phyloP scores from a whole-genome alignment of 2,113 vertebrate genomes.

The Eurypyga helias region DNA sequence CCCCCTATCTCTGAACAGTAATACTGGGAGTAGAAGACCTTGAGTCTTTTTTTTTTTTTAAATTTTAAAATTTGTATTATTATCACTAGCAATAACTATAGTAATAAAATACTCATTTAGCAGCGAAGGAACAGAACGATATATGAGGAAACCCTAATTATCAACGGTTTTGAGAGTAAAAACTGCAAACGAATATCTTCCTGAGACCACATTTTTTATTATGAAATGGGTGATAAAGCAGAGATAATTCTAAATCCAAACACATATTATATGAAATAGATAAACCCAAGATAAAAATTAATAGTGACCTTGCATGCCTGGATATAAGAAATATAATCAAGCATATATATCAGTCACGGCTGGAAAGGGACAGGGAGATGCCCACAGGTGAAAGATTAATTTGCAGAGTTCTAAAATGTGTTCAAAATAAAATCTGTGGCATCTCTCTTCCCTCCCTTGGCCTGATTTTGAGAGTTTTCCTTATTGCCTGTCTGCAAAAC shows the following conservation, averaged over 20 bases:
- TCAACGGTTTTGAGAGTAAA: conserved; percentile 47
- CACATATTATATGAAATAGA: conserved; percentile 36
- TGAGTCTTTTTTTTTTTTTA: not conserved
- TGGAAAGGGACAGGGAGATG: conserved; percentile 3
- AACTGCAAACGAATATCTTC: conserved; percentile 60
- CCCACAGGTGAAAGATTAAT: conserved; percentile 44
- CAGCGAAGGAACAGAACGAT: not conserved
- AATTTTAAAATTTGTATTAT: conserved; percentile 29
- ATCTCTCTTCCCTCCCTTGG: not conserved
- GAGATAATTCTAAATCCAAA: conserved; percentile 60
- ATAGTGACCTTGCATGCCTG: conserved; percentile 40
- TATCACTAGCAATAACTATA: conserved; percentile 45
- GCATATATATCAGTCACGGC: not conserved
- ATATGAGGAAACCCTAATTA: conserved; percentile 62
- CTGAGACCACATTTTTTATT: conserved; percentile 48
- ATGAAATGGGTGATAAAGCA: conserved; percentile 63
- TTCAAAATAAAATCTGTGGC: conserved; percentile 23
- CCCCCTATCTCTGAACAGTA: not conserved
- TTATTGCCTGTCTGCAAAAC: not conserved
- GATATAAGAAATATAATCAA: conserved; percentile 40
- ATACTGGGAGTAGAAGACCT: not conserved
- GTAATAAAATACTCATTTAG: conserved; percentile 40
- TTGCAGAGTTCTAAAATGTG: conserved; percentile 31
- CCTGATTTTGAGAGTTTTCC: not conserved
- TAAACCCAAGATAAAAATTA: conserved; percentile 60